These are phyloP conservation scores for Rhinoderma darwinii DNA, from an alignment of 2,113 vertebrate genomes.

Conservation along the genomic window DNA sequence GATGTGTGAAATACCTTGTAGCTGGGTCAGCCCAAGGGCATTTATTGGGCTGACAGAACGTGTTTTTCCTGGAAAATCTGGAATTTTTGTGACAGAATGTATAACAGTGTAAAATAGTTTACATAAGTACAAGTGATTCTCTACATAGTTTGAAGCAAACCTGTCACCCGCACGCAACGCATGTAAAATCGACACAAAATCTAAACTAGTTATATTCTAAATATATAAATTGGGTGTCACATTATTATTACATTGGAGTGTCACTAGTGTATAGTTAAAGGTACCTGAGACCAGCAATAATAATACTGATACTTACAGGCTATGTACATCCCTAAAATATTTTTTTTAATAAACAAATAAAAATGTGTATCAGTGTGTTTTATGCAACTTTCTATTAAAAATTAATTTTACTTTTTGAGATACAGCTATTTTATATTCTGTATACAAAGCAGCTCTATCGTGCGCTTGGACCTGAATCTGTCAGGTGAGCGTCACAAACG, in stretches of 20 bases:
- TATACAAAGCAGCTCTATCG: too few relatives aligned
- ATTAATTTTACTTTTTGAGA: too few relatives aligned
- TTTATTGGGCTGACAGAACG: constrained; percentile 3
- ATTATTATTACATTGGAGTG: background rate
- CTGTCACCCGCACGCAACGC: background rate
- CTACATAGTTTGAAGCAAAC: background rate
- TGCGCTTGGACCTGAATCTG: too few relatives aligned
- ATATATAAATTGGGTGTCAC: background rate
- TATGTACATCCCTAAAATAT: too few relatives aligned
- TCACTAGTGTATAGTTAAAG: too few relatives aligned
- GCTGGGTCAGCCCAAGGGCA: constrained; percentile 31
- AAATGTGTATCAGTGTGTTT: too few relatives aligned
- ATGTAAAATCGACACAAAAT: background rate
- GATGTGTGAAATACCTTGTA: constrained; percentile 36
- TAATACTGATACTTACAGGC: too few relatives aligned
- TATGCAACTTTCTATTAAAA: too few relatives aligned
- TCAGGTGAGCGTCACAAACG: too few relatives aligned
- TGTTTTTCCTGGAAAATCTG: constrained; percentile 9
- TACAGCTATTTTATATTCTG: too few relatives aligned
- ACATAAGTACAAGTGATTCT: background rate
- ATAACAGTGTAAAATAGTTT: constrained; percentile 6
- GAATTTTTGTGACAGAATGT: constrained; percentile 28
- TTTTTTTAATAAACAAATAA: too few relatives aligned
- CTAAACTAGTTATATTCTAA: background rate
- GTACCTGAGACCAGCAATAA: background rate